Conservation (phyloP, 2,888 invertebrate species). For the Sarcophaga carnaria region DNA sequence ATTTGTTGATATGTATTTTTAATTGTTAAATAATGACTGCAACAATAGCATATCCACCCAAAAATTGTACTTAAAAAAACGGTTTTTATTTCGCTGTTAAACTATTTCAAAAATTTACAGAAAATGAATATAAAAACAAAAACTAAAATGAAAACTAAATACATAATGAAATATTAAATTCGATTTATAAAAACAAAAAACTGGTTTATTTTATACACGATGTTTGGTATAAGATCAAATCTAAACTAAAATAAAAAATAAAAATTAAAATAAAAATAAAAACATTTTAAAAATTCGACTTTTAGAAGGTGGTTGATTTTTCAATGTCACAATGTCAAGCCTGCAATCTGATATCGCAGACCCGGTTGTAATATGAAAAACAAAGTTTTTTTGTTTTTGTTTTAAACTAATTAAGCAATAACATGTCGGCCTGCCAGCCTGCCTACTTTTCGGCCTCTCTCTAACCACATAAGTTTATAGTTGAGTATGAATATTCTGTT, state of each 20-base stretch:
- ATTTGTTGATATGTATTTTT: background rate
- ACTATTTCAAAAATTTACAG: background rate
- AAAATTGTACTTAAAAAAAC: background rate
- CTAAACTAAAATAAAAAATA: slow-evolving; percentile 22
- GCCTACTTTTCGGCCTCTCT: no score
- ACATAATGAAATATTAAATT: slow-evolving; percentile 16
- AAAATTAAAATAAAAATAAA: slow-evolving; percentile 27
- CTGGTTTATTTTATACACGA: slow-evolving; percentile 32
- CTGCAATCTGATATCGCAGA: slow-evolving; percentile 44
- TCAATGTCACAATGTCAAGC: slow-evolving; percentile 57
- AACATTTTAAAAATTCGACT: slow-evolving; percentile 5
- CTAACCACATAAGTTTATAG: background rate
- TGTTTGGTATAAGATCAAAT: slow-evolving; percentile 60
- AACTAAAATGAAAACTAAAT: slow-evolving; percentile 1
- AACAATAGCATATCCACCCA: background rate
- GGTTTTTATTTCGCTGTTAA: background rate
- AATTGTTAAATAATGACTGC: background rate
- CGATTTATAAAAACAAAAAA: slow-evolving; percentile 35
- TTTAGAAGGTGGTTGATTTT: slow-evolving; percentile 49
- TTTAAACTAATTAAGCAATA: slow-evolving; percentile 16
- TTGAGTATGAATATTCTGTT: slow-evolving; percentile 29
- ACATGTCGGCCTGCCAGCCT: no score
- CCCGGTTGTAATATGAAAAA: background rate
- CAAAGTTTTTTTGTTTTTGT: background rate
- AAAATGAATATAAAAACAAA: slow-evolving; percentile 18